Evolutionary conservation across 2,888 invertebrate genomes (phyloP).

Genomic region (Geotrupes spiniger): DNA sequence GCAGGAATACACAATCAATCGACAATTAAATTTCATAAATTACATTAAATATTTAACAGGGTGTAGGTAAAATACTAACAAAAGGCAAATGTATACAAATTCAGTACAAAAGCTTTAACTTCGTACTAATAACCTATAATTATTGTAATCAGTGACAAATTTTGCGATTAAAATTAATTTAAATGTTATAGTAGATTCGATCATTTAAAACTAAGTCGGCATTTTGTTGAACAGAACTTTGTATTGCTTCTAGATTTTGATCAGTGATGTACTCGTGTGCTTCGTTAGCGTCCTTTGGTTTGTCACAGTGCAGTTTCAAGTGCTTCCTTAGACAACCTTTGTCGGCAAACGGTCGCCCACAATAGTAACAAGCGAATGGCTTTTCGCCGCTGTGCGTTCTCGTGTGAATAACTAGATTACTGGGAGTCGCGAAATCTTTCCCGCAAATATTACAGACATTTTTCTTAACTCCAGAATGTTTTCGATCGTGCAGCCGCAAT

Average conservation of each 20-base stretch:
- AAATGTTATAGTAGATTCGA: too few relatives aligned
- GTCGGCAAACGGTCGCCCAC: constrained; percentile 30
- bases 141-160: too few relatives aligned
- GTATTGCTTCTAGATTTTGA: neutral
- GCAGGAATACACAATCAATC: too few relatives aligned
- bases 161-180: too few relatives aligned
- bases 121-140: too few relatives aligned
- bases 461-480: constrained; percentile 34
- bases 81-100: too few relatives aligned
- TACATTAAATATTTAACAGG: too few relatives aligned
- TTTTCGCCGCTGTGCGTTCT: constrained; percentile 40
- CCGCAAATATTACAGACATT: constrained; percentile 35
- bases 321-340: constrained; percentile 36
- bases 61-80: too few relatives aligned
- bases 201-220: too few relatives aligned
- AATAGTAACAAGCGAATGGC: constrained; percentile 34
- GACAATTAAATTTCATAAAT: too few relatives aligned
- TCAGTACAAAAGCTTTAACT: too few relatives aligned
- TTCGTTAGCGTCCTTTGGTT: too few relatives aligned
- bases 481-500: constrained; percentile 34
- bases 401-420: constrained; percentile 36
- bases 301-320: constrained; percentile 23
- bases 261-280: neutral
- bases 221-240: neutral
- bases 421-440: constrained; percentile 38